Evolutionary conservation across 2,888 invertebrate species (phyloP), one percentile per base, ranked within the genome.

Genomic region (Epistrophe grossulariae): DNA sequence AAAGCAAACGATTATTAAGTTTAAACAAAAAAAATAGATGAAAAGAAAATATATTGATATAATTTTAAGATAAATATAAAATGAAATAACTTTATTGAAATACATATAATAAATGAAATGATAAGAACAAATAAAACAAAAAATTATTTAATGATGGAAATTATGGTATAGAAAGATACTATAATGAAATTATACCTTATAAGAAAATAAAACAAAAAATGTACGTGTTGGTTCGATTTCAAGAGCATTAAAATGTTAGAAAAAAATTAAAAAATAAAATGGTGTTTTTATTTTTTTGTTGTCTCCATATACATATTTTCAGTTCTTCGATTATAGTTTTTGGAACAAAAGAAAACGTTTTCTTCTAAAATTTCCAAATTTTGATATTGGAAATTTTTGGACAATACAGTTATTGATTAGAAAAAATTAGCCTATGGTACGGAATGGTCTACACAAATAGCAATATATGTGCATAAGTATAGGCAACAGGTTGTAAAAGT

Each of bases 241-340:
- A 89, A 89, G 89, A 90, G 89, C 89, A 90, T 90, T 90, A 90
- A 90, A 90, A 90, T 90, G 90, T 90, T 90, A 90, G 90, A 90
- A 89, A 90, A 89, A 89, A 85, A 82, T 57, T 84, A 62, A 84
- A 88, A 88, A 84, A 77, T 64, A 84, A 43, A 48, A 74, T 10
- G 17, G 80, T 68, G 71, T 55, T 70, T 70, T 70, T 5, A 55
- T 55, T 70, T 1, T 52, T 38, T 38, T 19, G 28, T 43, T 13
- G 10, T 24, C 43, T 62, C 4, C 7, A 13, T 19, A 7, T n/a
- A n/a, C n/a, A n/a, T 38, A 11, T 40, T 40, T 43, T 5, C 6
- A 43, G 43, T 13, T 43, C 15, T 43, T 15, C 13, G 6, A 5
- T 43, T 15, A 13, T 5, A 0, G 40, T 40, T 31, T 31, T 31